Conservation (phyloP, 37 sponge, comb jelly and placozoan genomes). For the Haliclona indistincta region DNA sequence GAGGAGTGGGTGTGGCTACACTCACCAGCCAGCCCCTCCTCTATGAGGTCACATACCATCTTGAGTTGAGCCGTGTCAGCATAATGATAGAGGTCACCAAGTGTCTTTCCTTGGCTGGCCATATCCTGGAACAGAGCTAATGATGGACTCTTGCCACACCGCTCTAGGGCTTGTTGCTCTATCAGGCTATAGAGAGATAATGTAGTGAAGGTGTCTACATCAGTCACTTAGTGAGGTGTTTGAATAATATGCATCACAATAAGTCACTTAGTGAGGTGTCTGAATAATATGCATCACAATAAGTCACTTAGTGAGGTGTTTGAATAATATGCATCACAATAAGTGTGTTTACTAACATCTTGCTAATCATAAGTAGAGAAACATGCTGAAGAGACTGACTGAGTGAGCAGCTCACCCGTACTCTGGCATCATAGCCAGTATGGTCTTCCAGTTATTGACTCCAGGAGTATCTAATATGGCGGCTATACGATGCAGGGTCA, state of each 20-base stretch:
- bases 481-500: slow-evolving; percentile 6
- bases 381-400: no score
- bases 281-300: neutral
- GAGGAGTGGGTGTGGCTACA: neutral
- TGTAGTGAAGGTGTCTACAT: no score
- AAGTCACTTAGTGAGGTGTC: neutral
- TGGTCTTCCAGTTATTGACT: slow-evolving; percentile 36
- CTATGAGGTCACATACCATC: slow-evolving; percentile 17
- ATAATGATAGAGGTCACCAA: slow-evolving; percentile 11
- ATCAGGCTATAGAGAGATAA: no score
- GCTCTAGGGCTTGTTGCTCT: neutral
- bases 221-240: neutral
- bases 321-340: neutral
- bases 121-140: slow-evolving; percentile 31
- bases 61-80: slow-evolving; percentile 18
- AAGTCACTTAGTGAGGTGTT: neutral
- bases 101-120: slow-evolving; percentile 24
- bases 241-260: neutral
- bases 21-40: neutral
- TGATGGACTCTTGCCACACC: slow-evolving; percentile 38
- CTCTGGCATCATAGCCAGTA: slow-evolving; percentile 15
- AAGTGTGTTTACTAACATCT: neutral
- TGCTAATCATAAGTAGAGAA: no score
- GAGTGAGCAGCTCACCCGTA: slow-evolving; percentile 11
- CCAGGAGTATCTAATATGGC: slow-evolving; percentile 23